phyloP scores from a whole-genome alignment of 2,888 invertebrate species.

The Azorinus chamasolen region DNA sequence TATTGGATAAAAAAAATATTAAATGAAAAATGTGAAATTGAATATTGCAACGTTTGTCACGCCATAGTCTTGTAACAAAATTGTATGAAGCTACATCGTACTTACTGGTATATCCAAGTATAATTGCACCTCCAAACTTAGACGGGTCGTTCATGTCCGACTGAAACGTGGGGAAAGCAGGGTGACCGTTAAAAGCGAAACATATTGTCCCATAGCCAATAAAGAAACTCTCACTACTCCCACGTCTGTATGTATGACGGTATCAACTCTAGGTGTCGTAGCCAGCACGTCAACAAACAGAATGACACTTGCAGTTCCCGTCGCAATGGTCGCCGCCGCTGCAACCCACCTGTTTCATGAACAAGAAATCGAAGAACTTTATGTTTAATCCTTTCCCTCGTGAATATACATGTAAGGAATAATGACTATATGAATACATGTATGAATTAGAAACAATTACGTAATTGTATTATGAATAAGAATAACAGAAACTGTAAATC shows the following conservation, averaged over 20 bases:
- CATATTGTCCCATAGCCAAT: conserved; percentile 90
- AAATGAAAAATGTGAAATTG: too few relatives aligned
- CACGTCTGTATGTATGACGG: conserved; percentile 39
- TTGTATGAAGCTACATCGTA: too few relatives aligned
- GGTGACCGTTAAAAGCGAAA: conserved; percentile 91
- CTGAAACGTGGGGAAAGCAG: conserved; percentile 94
- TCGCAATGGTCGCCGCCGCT: conserved; percentile 89
- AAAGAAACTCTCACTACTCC: conserved; percentile 89
- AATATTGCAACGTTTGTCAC: too few relatives aligned
- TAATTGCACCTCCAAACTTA: conserved; percentile 91
- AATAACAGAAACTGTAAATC: too few relatives aligned
- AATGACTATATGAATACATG: too few relatives aligned
- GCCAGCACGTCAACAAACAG: conserved; percentile 89
- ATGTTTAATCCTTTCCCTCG: too few relatives aligned
- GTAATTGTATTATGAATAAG: too few relatives aligned
- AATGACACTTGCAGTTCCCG: conserved; percentile 89
- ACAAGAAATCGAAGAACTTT: too few relatives aligned
- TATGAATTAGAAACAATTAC: too few relatives aligned
- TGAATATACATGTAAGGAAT: too few relatives aligned
- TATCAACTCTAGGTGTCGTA: conserved; percentile 86
- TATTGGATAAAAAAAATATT: too few relatives aligned
- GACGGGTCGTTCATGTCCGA: conserved; percentile 94
- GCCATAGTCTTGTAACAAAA: too few relatives aligned
- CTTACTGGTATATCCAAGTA: conserved; percentile 90
- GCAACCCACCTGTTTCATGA: conserved; percentile 89